Base-by-base conservation (phyloP, 2,888 invertebrate genomes). In the Parnassius smintheus region DNA sequence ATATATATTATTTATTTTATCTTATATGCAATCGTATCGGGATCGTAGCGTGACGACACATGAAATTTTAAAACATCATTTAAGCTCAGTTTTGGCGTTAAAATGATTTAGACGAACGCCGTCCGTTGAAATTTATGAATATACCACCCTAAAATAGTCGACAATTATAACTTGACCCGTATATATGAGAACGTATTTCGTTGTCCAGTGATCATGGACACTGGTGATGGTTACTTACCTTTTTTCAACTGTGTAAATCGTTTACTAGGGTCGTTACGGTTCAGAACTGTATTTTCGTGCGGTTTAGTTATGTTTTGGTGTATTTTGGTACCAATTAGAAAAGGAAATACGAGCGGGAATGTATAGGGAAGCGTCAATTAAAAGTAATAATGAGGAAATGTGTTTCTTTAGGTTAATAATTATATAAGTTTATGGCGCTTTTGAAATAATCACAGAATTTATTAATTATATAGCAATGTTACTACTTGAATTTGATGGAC, bases 71-170 rank as follows among this genome's bases (percentile, higher is more conserved):
- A 71, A 73, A 67, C 76, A 74, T 82, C 81, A 78, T 72, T 73
- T 76, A 74, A 77, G 74, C 78, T 74, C 75, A 80, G 82, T 85
- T 87, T 85, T 86, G 84, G 85, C 86, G 83, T 85, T 86, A 86
- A 88, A 87, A 87, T 88, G 86, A 87, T 87, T 87, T 86, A 87
- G 78, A 73, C 76, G 74, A 75, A 74, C 75, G 71, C 74, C 76
- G 78, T 78, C 78, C 74, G 67, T 73, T 77, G 74, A 80, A 83
- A 85, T 83, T 82, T 83, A 87, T 82, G 83, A 81, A 80, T 75
- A 74, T 69, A 68, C 65, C 65, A 66, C 75, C 79, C 81, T 69
- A 72, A 86, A 86, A 86, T 86, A 86, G 70, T 70, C 68, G 65
- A 55, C 84, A 73, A 77, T 53, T 55, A 46, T 69, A 69, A 63